Evolutionary conservation across 2,113 vertebrate species (phyloP), one percentile per base, ranked within the genome.

Genomic region (Mus pahari): DNA sequence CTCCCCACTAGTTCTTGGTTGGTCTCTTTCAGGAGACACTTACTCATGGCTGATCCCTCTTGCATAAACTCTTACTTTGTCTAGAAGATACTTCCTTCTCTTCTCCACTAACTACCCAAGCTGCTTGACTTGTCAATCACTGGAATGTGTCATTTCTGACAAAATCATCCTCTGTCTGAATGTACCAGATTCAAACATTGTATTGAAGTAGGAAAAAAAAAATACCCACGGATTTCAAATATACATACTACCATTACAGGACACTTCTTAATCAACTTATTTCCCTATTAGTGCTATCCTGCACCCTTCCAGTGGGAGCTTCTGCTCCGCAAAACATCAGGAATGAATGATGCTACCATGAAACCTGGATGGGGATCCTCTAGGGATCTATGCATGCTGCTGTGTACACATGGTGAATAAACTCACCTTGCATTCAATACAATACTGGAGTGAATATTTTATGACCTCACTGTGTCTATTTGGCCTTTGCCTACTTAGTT

Each of bases 361-460:
- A 55, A 55, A 22, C 19, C 1, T 28, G 31, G 45, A 7, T 28
- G 5, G 42, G 58, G 28, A 22, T 28, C 48, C 33, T 79, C 13
- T 24, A 0, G 33, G 62, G 55, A 55, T 71, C 33, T 17, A 10
- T 26, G 4, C 75, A 26, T 0, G 0, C 62, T 26, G 20, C 7
- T 55, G 36, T 53, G 53, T 16, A 9, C 48, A 64, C 31, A 0
- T 0, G 45, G 64, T 0, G 1, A 19, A 24, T 60, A 39, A 55
- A 55, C 14, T 22, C 24, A 13, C 0, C 0, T n/a, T 58, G 33
- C 1, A 12, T 2, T 58, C 0, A 0, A 17, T 2, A 20, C 16
- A 36, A 19, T 36, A 53, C 73, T 24, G 50, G 26, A 58, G 50
- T 60, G 53, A 96, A 39, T 33, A 19, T 81, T 70, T 64, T 48